Base-by-base conservation (phyloP, 1,140 invertebrate species). In the Trypoxylus dichotomus region DNA sequence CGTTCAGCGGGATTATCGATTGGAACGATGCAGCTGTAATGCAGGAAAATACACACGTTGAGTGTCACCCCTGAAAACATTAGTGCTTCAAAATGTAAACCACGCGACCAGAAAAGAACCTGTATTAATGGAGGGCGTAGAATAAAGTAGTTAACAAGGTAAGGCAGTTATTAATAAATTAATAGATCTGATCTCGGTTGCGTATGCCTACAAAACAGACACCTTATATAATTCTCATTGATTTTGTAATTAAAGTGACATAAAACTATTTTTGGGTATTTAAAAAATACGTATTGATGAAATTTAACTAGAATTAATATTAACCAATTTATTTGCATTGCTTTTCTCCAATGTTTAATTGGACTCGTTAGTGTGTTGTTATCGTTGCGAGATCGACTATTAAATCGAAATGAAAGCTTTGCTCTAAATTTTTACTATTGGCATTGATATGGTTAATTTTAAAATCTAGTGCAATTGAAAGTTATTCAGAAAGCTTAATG, bases 21-120 rank as follows among this genome's bases (percentile, higher is more conserved):
- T 29, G 21, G 7, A 68, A 68, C 60, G 11, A 68, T 68, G 60
- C 60, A 68, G 60, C 24, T 68, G 27, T 68, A 29, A 68, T 68
- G 60, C 60, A 68, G 60, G 60, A 68, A 60, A 68, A 68, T 68
- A 68, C 60, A 68, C 60, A 24, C 27, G 60, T 24, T 68, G 3
- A 68, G 60, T 68, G 25, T 27, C 60, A 68, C 19, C 21, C 60
- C 27, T 13, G 60, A 24, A 68, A 68, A 68, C 60, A 68, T 29
- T 7, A 27, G 24, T 24, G 27, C 60, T 24, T 68, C 11, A 68
- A 68, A 68, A 68, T 68, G 60, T 68, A 68, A 68, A 68, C 47
- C 15, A 58, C 13, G 10, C 25, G 7, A 6, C 13, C 24, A 24
- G 11, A 68, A 68, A 27, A 68, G 24, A 68, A 8, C 11, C 13